Base-by-base conservation (phyloP, 2,113 vertebrate genomes). In the Myodes glareolus region DNA sequence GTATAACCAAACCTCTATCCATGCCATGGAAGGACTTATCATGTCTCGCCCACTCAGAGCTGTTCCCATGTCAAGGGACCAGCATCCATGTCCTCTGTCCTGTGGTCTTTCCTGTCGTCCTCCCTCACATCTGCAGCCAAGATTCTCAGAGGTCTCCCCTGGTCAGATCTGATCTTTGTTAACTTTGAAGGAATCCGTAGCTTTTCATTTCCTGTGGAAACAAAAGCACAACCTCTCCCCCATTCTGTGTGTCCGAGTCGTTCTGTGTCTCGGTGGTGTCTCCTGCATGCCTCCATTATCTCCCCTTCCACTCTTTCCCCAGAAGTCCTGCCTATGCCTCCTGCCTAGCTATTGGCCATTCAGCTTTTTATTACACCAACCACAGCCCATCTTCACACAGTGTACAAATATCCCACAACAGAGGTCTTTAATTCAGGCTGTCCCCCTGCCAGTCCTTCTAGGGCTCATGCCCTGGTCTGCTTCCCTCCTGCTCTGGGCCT, bases 391-490 rank as follows among this genome's bases (percentile, higher is more conserved):
- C 70, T 72, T n/a, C 36, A 72, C 36, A 72, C 16, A 70, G 68
- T 70, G 33, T n/a, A 70, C 33, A 72, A n/a, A 72, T 23, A 27
- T 39, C 70, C 17, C n/a, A 73, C 7, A 2, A 10, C 5, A 0
- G 7, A 50, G 14, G 29, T 42, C 10, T 86, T 73, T 14, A 3
- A 67, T 25, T 9, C 21, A 7, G 58, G 0, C 3, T 29, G 2
- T 21, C 80, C 39, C 42, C 36, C 19, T 19, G 0, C 45, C 6
- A 0, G 0, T 61, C 17, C 8, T 31, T 12, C 4, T 3, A 5
- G n/a, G 27, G 8, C 11, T 36, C 19, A 1, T 0, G 1, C 39
- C 33, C 58, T 47, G 8, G 5, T 36, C 29, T 67, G 4, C 31
- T 36, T 45, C 42, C 50, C 17, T 36, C 45, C 31, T 50, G 63